phyloP scores from a whole-genome alignment of 2,797 vertebrate species.

The Gambelia wislizenii region DNA sequence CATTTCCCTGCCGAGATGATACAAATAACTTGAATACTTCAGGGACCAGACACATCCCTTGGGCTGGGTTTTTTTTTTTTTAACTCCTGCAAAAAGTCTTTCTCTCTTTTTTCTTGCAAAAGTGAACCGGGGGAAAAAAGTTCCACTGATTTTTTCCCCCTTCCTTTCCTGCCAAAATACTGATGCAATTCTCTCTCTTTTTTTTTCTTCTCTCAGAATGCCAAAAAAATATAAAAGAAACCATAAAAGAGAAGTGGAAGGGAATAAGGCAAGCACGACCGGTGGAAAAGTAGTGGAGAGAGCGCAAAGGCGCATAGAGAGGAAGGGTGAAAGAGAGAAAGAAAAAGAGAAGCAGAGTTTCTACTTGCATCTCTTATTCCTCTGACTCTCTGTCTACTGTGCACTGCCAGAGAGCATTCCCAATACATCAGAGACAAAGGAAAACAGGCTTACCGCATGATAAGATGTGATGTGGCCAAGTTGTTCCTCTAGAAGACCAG shows the following conservation, averaged over 20 bases:
- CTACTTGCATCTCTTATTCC: too few species aligned
- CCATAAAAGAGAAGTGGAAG: neutral
- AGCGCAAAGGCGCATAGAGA: neutral
- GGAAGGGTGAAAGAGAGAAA: too few species aligned
- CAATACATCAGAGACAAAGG: constrained; percentile 9
- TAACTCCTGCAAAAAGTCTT: constrained; percentile 20
- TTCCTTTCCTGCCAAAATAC: constrained; percentile 1
- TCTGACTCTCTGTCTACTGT: neutral
- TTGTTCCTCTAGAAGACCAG: neutral
- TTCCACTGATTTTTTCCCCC: neutral
- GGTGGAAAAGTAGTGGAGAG: neutral
- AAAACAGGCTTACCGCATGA: constrained; percentile 84
- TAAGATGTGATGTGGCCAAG: neutral
- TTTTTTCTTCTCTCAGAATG: neutral
- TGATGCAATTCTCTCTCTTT: neutral
- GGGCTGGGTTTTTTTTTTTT: neutral
- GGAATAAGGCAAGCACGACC: neutral
- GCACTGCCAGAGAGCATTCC: neutral
- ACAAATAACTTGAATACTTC: constrained; percentile 45
- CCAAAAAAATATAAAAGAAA: neutral
- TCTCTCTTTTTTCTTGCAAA: neutral
- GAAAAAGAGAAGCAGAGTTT: too few species aligned
- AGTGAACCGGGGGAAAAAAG: neutral
- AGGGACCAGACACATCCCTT: constrained; percentile 15
- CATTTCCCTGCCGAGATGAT: constrained; percentile 40